phyloP scores from a whole-genome alignment of 2,113 vertebrate genomes.

The Lontra canadensis region DNA sequence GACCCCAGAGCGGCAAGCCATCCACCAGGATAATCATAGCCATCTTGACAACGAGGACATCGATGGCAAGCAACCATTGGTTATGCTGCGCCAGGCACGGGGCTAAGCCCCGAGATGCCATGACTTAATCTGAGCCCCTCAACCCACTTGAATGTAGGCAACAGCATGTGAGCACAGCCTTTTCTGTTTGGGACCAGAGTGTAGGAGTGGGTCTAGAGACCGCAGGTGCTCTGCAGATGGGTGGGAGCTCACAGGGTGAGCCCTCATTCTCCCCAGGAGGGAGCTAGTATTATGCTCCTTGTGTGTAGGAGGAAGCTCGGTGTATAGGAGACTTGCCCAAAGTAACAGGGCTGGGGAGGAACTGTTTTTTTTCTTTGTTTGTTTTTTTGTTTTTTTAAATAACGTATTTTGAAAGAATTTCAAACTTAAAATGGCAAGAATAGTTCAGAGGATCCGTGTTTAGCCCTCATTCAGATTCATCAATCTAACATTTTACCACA shows the following conservation, averaged over 20 bases:
- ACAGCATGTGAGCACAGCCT: rapidly evolving
- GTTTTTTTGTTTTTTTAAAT: neutral
- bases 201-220: rapidly evolving
- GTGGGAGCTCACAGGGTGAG: rapidly evolving
- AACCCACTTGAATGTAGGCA: neutral
- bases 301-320: neutral
- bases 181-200: too few species aligned
- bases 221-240: rapidly evolving
- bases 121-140: neutral
- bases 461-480: neutral
- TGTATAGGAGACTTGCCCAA: rapidly evolving
- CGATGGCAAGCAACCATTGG: rapidly evolving
- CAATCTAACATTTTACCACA: neutral
- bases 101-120: neutral
- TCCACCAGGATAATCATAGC: rapidly evolving
- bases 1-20: too few species aligned
- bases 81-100: rapidly evolving
- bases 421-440: neutral
- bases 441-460: neutral
- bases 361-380: too few species aligned
- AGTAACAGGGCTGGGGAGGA: neutral
- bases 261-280: rapidly evolving
- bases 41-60: rapidly evolving
- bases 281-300: rapidly evolving
- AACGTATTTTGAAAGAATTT: neutral